A percentile compares a stretch with the other conserved stretches of the same genome.
Conservation (phyloP, 2,113 vertebrate genomes). For the Trinectes maculatus region DNA sequence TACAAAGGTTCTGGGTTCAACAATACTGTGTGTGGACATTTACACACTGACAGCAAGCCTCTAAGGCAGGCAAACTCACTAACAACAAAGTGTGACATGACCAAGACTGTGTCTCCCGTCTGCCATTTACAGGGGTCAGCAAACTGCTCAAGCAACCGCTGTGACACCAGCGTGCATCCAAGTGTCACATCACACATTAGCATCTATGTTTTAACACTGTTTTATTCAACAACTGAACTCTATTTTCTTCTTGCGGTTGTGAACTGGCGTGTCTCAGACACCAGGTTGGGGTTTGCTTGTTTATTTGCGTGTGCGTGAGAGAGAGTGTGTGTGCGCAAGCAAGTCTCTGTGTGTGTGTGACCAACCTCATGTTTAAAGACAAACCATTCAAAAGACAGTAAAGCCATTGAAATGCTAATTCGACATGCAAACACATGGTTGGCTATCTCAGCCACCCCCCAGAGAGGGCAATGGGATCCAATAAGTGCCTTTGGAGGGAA, state of each 20-base stretch:
- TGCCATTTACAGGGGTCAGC: conserved; percentile 40
- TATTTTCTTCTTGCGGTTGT: conserved; percentile 19
- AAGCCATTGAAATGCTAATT: conserved; percentile 72
- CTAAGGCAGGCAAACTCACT: conserved; percentile 70
- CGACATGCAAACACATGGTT: conserved; percentile 68
- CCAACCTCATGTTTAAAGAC: conserved; percentile 71
- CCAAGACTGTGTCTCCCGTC: conserved; percentile 46
- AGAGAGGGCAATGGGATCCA: conserved; percentile 50
- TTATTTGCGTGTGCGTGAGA: conserved; percentile 32
- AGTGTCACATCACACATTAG: conserved; percentile 46
- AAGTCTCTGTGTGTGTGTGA: conserved; percentile 26
- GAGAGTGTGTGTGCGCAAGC: conserved; percentile 34
- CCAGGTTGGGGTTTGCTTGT: conserved; percentile 19
- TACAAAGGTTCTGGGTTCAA: conserved; percentile 34
- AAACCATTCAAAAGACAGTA: conserved; percentile 69
- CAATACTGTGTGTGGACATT: conserved; percentile 53
- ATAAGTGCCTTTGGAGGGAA: conserved; percentile 44
- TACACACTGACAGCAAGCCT: conserved; percentile 79
- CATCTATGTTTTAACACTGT: conserved; percentile 16
- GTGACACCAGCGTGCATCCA: conserved; percentile 37
- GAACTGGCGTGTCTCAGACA: conserved; percentile 7
- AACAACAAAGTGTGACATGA: conserved; percentile 73
- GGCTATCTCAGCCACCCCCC: conserved; percentile 38
- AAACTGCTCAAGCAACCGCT: conserved; percentile 20
- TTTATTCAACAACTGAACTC: conserved; percentile 19